These are phyloP conservation scores for Diceros bicornis DNA, from an alignment of 2,797 vertebrate species.

Conservation along the genomic window DNA sequence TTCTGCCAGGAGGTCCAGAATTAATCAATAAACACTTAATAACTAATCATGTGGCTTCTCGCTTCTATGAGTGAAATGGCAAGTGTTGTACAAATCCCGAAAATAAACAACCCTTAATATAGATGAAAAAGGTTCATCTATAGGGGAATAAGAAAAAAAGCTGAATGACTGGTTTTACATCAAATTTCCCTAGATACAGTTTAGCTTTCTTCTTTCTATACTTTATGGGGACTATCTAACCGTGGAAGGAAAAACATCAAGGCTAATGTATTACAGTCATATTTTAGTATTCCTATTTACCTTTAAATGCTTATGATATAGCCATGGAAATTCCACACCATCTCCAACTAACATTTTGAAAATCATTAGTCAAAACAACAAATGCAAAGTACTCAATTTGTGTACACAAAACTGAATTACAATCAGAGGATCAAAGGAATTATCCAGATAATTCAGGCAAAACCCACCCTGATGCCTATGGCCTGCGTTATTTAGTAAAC, in stretches of 20 bases:
- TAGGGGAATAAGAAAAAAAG: background rate
- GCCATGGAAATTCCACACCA: background rate
- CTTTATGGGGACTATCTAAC: background rate
- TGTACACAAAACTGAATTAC: conserved; percentile 52
- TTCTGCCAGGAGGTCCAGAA: conserved; percentile 70
- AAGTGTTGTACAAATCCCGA: conserved; percentile 34
- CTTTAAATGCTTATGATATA: conserved; percentile 11
- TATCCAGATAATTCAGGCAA: background rate
- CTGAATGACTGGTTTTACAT: background rate
- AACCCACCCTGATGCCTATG: background rate
- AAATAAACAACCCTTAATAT: conserved; percentile 32
- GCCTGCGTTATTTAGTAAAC: background rate
- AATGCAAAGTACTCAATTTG: conserved; percentile 6
- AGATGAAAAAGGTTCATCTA: background rate
- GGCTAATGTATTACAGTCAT: background rate
- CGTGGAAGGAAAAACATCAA: background rate
- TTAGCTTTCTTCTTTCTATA: conserved; percentile 23
- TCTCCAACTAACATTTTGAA: background rate
- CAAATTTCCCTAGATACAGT: background rate
- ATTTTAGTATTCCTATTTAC: background rate
- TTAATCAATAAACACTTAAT: conserved; percentile 79
- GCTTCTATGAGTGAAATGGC: conserved; percentile 40
- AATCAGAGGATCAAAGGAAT: conserved; percentile 39
- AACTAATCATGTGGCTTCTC: conserved; percentile 37
- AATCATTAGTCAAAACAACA: conserved; percentile 53